Base-by-base conservation (phyloP, 2,888 invertebrate genomes). In the Metopia argyrocephala region DNA sequence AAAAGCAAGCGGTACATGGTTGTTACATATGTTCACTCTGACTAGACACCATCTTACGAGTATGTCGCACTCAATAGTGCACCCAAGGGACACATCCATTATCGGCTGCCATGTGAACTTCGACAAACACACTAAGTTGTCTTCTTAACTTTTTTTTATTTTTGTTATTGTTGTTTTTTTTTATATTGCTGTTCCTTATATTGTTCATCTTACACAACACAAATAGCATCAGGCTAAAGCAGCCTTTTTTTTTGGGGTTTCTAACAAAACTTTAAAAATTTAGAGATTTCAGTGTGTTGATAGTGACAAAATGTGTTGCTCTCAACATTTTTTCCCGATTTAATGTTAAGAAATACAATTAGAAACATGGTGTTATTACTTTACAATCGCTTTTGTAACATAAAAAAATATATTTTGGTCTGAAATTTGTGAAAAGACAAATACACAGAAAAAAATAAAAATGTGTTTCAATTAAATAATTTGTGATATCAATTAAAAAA, bases 31-130 rank as follows among this genome's bases (percentile, higher is more conserved):
- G 79, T 75, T 70, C 46, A 70, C 38, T 38, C 23, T 66, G 76
- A 70, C 79, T 79, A 79, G 76, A 79, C 79, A 76, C 70, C 71
- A 71, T 75, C 75, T 78, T 79, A n/a, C n/a, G n/a, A n/a, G n/a
- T n/a, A 69, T 79, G 76, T 74, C 45, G 76, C 71, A 73, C 73
- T 80, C 71, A 79, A 83, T 83, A 79, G 79, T 75, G 79, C 79
- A 82, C 83, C 80, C 83, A 78, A 79, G 82, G 82, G 83, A 83
- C 76, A 79, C 82, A 83, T 82, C 76, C 78, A 79, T 75, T 70
- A 78, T 81, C 68, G 64, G 78, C 76, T 81, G 80, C 73, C 80
- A 81, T 74, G 74, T 71, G 74, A 76, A 76, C 82, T 78, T 66
- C 56, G 45, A 48, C 65, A 70, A 78, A 70, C 64, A 70, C 38